Conservation (phyloP, 2,113 vertebrate species). For the Narcine bancroftii region DNA sequence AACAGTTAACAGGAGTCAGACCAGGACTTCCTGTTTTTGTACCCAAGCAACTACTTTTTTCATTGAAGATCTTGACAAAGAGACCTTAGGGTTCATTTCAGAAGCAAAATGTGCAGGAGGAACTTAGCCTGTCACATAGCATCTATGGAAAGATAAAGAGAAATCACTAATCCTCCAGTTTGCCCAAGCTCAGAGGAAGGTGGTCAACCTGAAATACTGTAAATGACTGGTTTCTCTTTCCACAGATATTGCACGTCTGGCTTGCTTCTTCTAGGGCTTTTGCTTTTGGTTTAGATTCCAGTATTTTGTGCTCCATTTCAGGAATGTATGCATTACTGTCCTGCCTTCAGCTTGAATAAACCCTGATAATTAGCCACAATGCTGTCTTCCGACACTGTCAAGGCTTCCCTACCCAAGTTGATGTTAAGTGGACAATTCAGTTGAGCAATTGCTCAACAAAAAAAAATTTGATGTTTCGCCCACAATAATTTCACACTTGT, state of each 20-base stretch:
- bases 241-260: no score
- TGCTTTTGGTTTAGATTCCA: no score
- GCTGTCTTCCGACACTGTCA: neutral
- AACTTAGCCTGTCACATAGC: no score
- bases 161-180: no score
- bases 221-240: no score
- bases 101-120: neutral
- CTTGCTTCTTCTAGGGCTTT: no score
- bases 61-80: neutral
- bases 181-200: no score
- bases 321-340: neutral
- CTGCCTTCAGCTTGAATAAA: neutral
- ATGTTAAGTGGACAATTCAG: neutral
- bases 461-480: neutral
- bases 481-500: neutral
- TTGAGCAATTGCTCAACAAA: neutral
- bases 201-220: no score
- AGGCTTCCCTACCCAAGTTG: neutral
- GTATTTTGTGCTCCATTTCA: neutral
- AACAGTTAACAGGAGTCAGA: neutral
- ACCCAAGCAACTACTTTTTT: neutral
- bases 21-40: neutral
- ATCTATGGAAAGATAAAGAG: no score
- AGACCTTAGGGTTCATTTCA: neutral
- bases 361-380: neutral